Conservation (phyloP, 2,113 vertebrate genomes). For the Hydrochoerus hydrochaeris region DNA sequence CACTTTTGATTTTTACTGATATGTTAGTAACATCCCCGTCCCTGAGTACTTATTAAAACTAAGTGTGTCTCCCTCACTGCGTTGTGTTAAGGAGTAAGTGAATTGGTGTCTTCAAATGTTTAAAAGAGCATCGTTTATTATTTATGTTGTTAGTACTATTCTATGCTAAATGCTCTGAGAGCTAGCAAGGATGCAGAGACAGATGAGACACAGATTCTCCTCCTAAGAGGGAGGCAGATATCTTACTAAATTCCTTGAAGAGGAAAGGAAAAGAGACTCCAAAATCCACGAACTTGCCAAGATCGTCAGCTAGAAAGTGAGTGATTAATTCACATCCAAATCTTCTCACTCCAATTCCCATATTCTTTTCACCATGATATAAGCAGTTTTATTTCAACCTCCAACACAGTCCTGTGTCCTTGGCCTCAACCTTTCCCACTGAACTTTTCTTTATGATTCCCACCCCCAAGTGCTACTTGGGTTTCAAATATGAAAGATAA, state of each 20-base stretch:
- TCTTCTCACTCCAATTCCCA: not conserved
- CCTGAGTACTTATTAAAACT: not conserved
- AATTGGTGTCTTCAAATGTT: slow-evolving; percentile 1
- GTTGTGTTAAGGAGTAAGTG: not conserved
- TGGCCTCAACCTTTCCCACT: not conserved
- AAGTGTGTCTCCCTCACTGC: not conserved
- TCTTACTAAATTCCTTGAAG: not conserved
- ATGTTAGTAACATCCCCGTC: not conserved
- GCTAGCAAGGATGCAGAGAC: not conserved
- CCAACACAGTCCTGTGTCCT: not conserved
- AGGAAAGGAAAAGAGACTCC: not conserved
- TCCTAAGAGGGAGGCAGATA: not conserved
- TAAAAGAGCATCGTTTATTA: not conserved
- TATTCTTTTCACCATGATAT: not conserved
- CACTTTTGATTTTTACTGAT: not conserved
- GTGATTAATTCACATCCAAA: not conserved
- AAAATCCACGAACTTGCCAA: not conserved
- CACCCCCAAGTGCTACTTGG: not conserved
- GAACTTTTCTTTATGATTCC: not conserved
- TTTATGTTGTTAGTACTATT: not conserved
- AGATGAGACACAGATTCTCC: not conserved
- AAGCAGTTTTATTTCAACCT: not conserved
- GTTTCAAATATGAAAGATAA: not conserved
- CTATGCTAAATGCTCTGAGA: not conserved
- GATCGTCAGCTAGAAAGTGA: not conserved